Evolutionary conservation across 2,888 invertebrate species (phyloP).

Genomic region (Ormyrus pomaceus): DNA sequence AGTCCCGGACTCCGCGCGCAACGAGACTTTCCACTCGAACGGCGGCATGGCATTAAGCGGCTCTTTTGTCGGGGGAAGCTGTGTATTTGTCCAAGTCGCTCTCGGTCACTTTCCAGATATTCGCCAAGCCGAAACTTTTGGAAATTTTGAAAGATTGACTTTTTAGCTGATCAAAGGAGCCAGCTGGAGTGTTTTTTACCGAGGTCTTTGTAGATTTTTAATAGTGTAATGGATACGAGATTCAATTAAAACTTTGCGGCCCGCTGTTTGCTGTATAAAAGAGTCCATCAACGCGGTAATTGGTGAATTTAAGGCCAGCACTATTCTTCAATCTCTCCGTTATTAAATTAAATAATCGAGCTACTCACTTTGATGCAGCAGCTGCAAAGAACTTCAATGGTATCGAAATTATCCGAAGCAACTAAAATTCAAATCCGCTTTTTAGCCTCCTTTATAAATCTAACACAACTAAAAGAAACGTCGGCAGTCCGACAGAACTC

Average conservation of each 20-base stretch:
- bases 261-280: background rate
- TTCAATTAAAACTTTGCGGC: background rate
- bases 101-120: background rate
- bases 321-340: background rate
- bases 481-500: background rate
- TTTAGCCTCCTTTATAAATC: too few species aligned
- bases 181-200: too few species aligned
- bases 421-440: too few species aligned
- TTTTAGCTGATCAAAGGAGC: too few species aligned
- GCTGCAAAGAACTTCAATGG: background rate
- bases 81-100: constrained; percentile 7
- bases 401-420: too few species aligned
- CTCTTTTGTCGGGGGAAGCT: background rate
- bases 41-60: background rate
- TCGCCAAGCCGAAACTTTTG: too few species aligned
- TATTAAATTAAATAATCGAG: background rate
- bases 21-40: background rate
- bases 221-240: background rate
- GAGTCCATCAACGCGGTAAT: background rate
- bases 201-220: too few species aligned
- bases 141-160: too few species aligned
- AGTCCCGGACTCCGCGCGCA: constrained; percentile 37
- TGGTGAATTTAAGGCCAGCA: background rate
- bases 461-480: too few species aligned
- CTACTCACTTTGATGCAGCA: background rate